These are phyloP conservation scores for Urosaurus nigricauda DNA, from an alignment of 2,797 vertebrate genomes.

Conservation along the genomic window DNA sequence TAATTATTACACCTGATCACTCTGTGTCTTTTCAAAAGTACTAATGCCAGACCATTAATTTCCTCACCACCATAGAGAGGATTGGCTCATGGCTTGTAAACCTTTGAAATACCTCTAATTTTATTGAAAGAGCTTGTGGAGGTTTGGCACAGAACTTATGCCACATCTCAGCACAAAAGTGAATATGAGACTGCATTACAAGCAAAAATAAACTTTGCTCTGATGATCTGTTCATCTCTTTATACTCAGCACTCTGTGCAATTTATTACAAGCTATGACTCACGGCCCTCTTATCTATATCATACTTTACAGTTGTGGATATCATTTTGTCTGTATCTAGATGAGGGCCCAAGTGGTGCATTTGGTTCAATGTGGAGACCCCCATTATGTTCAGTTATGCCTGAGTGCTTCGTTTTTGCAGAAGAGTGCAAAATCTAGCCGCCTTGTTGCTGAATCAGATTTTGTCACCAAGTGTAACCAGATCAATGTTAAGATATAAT, in stretches of 20 bases:
- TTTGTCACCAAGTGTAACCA: constrained; percentile 29
- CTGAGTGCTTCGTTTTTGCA: constrained; percentile 55
- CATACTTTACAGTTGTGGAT: background rate
- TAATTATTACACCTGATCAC: background rate
- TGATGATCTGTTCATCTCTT: constrained; percentile 30
- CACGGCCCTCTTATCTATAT: background rate
- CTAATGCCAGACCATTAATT: background rate
- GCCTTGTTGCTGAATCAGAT: constrained; percentile 64
- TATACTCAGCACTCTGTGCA: constrained; percentile 22
- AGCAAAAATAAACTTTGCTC: constrained; percentile 17
- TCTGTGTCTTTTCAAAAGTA: background rate
- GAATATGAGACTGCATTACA: constrained; percentile 20
- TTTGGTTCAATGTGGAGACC: constrained; percentile 64
- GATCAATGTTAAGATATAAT: constrained; percentile 16
- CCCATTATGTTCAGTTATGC: background rate
- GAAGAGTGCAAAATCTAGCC: constrained; percentile 55
- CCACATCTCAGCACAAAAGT: background rate
- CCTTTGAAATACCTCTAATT: background rate
- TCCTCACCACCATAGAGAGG: background rate
- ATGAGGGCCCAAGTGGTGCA: constrained; percentile 50
- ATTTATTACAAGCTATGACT: background rate
- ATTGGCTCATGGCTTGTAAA: background rate
- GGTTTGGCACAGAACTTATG: background rate
- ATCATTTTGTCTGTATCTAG: constrained; percentile 28
- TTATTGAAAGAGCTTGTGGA: fast-evolving